Base-by-base conservation (phyloP, 2,113 vertebrate species). In the Cyphomyrus discorhynchus region DNA sequence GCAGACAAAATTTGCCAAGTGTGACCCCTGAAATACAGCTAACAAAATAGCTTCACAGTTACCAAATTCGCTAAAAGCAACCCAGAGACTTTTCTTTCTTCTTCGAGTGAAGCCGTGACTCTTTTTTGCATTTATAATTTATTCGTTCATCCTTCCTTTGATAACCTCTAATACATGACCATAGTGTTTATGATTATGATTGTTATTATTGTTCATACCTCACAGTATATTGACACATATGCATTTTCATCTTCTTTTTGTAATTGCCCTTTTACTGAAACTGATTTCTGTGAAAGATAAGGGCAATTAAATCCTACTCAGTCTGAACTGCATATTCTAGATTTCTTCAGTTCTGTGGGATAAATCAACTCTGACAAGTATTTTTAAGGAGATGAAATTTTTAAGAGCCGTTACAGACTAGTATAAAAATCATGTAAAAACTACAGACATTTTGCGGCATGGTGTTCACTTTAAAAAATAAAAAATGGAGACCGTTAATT, bases 11-110 rank as follows among this genome's bases (percentile, higher is more conserved):
- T 2, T 21, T 21, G 42, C 27, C 77, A 53, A 45, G 31, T 19
- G 4, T 53, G 70, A 82, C 19, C 50, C 17, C 19, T 0, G 80
- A 52, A 89, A 89, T 89, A 53, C 6, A 82, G 24, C 52, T 82
- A 89, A 89, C 70, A 82, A 82, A 82, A 74, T 42, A 39, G 35
- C 74, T 39, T 80, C 35, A 42, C n/a, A 53, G 19, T 89, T 42
- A 58, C 7, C 45, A 89, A 83, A 58, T 35, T 31, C 4, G 2
- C 21, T 53, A 87, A 5, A 53, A 53, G 31, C 53, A 87, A 35
- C 13, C 5, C 15, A 42, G 19, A 39, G 5, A 42, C 74, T 80
- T 42, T 31, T 31, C 62, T 27, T 27, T 62, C 56, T 58, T 24
- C 21, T n/a, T 62, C 24, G 27, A 70, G n/a, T 56, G 17, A 52